These are phyloP conservation scores for Streblospio benedicti DNA, from an alignment of 1,140 invertebrate genomes.

Conservation along the genomic window DNA sequence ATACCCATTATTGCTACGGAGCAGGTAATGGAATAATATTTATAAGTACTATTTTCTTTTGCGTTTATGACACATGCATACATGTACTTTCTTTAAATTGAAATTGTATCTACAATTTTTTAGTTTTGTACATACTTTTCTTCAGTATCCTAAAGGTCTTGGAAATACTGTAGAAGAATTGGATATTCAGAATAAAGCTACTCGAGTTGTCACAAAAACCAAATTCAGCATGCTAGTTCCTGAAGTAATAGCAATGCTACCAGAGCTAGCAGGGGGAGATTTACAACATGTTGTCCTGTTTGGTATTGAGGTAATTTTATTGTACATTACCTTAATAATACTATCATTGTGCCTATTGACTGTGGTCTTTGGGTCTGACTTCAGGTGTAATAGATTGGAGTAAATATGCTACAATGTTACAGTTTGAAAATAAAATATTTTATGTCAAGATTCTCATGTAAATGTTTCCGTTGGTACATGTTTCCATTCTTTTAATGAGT, in stretches of 20 bases:
- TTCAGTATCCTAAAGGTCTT: conserved; percentile 61
- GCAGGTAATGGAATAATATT: conserved; percentile 38
- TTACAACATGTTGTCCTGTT: conserved; percentile 63
- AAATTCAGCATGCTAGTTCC: conserved; percentile 76
- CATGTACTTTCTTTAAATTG: background rate
- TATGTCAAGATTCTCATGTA: background rate
- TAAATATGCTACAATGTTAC: background rate
- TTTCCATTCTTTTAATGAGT: background rate
- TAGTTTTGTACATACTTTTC: conserved; percentile 3
- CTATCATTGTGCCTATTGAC: too few relatives aligned
- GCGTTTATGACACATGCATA: background rate
- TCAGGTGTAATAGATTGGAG: background rate
- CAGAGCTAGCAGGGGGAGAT: conserved; percentile 27
- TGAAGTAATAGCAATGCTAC: conserved; percentile 55
- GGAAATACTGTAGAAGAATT: conserved; percentile 65
- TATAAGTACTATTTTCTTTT: conserved; percentile 2
- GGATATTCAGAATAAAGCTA: conserved; percentile 55
- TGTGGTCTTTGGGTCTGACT: background rate
- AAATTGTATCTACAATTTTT: background rate
- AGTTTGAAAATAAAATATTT: background rate
- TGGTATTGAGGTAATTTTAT: conserved; percentile 61
- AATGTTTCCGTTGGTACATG: background rate
- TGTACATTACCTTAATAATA: background rate
- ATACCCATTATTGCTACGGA: conserved; percentile 77
- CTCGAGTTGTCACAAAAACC: conserved; percentile 60